phyloP scores from a whole-genome alignment of 1,140 invertebrate genomes.

The Eciton burchellii region DNA sequence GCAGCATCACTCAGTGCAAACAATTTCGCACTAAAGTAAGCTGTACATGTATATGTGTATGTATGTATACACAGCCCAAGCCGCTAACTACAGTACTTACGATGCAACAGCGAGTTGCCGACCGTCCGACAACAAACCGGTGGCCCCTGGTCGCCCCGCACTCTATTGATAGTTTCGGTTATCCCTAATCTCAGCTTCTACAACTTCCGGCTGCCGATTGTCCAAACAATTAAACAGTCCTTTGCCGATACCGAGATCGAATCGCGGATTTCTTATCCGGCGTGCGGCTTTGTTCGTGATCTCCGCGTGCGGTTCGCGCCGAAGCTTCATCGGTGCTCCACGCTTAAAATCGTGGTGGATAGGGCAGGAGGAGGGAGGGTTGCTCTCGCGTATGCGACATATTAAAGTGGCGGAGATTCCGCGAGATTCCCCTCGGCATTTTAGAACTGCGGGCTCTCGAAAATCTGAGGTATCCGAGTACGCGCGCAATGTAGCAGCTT shows the following conservation, averaged over 20 bases:
- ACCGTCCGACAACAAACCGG: slow-evolving; percentile 53
- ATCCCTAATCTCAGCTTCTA: slow-evolving; percentile 58
- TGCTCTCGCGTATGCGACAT: not conserved
- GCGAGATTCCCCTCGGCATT: no score
- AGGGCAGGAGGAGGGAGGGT: no score
- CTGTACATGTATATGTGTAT: slow-evolving; percentile 16
- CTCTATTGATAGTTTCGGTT: slow-evolving; percentile 62
- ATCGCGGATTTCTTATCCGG: slow-evolving; percentile 51
- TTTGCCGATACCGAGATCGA: slow-evolving; percentile 29
- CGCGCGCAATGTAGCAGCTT: slow-evolving; percentile 4
- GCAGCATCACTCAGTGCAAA: slow-evolving; percentile 53
- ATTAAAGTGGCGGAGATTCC: not conserved
- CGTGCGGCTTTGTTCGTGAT: slow-evolving; percentile 34
- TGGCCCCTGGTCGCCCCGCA: slow-evolving; percentile 13
- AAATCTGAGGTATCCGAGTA: not conserved
- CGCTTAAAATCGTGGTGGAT: not conserved
- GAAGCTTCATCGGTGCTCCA: no score
- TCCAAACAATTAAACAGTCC: slow-evolving; percentile 61
- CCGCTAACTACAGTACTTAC: slow-evolving; percentile 54
- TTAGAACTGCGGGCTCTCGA: not conserved
- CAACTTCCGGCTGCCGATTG: slow-evolving; percentile 54
- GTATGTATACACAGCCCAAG: slow-evolving; percentile 27
- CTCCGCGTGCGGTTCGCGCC: not conserved
- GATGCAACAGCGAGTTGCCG: slow-evolving; percentile 49
- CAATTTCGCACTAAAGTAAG: slow-evolving; percentile 58